These are phyloP conservation scores for Pipistrellus nathusii DNA, from an alignment of 2,797 vertebrate genomes.

Conservation along the genomic window DNA sequence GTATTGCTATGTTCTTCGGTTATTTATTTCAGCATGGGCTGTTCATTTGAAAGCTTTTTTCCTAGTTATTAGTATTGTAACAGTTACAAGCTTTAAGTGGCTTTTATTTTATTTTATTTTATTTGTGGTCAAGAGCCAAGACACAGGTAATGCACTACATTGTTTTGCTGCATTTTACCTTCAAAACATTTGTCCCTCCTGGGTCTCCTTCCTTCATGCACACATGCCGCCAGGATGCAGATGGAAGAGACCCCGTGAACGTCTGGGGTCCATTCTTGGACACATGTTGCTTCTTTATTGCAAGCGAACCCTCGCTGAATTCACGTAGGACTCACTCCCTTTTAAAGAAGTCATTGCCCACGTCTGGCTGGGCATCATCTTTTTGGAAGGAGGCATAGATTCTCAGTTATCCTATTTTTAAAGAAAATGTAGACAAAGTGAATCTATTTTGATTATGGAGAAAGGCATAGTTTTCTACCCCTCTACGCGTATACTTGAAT, in stretches of 20 bases:
- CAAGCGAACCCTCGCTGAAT: constrained; percentile 58
- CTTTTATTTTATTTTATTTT: constrained; percentile 64
- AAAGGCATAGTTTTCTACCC: constrained; percentile 88
- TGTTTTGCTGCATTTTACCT: constrained; percentile 72
- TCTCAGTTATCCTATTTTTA: constrained; percentile 81
- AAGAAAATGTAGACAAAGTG: constrained; percentile 82
- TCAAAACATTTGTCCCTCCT: constrained; percentile 85
- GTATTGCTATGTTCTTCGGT: constrained; percentile 87
- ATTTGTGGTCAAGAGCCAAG: constrained; percentile 77
- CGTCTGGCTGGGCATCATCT: constrained; percentile 73
- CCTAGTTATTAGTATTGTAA: constrained; percentile 85
- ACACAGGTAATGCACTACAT: constrained; percentile 79
- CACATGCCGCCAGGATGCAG: constrained; percentile 72
- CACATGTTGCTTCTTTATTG: constrained; percentile 68
- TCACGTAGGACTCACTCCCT: constrained; percentile 68
- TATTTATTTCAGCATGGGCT: constrained; percentile 92
- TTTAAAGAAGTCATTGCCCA: constrained; percentile 72
- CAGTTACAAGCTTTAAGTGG: constrained; percentile 84
- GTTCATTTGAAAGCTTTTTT: constrained; percentile 85
- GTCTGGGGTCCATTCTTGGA: constrained; percentile 56
- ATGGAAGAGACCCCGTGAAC: constrained; percentile 75
- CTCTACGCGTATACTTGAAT: constrained; percentile 91
- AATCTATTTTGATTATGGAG: constrained; percentile 86
- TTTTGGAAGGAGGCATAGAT: constrained; percentile 71
- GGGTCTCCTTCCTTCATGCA: constrained; percentile 68